Conservation (phyloP, 2,113 vertebrate species). For the Sterna hirundo region DNA sequence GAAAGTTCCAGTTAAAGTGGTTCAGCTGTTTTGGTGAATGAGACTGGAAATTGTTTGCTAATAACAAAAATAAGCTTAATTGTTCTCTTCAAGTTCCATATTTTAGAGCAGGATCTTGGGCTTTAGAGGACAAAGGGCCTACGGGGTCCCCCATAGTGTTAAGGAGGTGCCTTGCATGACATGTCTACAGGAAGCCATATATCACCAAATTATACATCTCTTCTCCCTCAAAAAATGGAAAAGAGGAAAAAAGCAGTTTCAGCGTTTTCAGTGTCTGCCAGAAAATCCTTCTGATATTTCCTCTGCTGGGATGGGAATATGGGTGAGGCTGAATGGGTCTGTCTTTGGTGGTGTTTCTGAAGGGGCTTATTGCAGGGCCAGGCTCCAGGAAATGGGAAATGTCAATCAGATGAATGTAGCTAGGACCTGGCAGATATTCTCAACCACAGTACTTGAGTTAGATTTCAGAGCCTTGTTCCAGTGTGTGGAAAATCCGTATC, state of each 20-base stretch:
- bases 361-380: neutral
- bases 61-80: slow-evolving; percentile 20
- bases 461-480: neutral
- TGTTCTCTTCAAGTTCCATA: neutral
- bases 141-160: neutral
- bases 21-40: neutral
- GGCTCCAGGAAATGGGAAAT: neutral
- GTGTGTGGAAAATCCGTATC: neutral
- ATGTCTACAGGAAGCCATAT: neutral
- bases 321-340: neutral
- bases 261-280: neutral
- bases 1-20: neutral
- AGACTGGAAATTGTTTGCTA: slow-evolving; percentile 18
- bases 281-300: neutral
- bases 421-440: neutral
- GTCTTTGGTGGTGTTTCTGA: neutral
- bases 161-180: neutral
- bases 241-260: neutral
- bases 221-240: neutral
- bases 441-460: neutral
- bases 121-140: neutral
- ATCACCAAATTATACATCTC: neutral
- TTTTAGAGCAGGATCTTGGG: neutral
- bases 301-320: neutral
- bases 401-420: neutral